Evolutionary conservation across 2,888 invertebrate species (phyloP).

Genomic region (Xanthia icteritia): DNA sequence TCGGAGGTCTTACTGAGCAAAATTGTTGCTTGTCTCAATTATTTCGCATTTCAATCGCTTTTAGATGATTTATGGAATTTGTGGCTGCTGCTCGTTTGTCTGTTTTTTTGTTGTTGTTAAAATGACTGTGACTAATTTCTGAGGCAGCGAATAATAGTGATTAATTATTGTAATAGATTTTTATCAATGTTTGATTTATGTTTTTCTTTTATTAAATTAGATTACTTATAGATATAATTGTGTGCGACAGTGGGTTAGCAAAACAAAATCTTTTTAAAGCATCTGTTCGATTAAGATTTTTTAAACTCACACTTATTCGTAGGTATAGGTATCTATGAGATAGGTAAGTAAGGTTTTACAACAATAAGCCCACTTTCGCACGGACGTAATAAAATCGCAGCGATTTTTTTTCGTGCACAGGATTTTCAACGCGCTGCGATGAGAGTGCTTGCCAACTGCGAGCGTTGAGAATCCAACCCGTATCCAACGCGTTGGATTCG

Average conservation of each 20-base stretch:
- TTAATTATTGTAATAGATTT: slow-evolving; percentile 40
- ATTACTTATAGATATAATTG: not conserved
- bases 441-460: no score
- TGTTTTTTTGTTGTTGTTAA: slow-evolving; percentile 27
- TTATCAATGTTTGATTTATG: slow-evolving; percentile 19
- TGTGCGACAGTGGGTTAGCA: not conserved
- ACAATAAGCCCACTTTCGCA: not conserved
- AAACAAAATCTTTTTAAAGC: not conserved
- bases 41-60: slow-evolving; percentile 71
- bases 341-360: not conserved
- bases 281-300: not conserved
- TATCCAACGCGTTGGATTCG: no score
- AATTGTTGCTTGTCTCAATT: slow-evolving; percentile 82
- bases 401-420: no score
- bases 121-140: slow-evolving; percentile 28
- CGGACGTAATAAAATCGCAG: no score
- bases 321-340: not conserved
- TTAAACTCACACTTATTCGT: not conserved
- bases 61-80: slow-evolving; percentile 54
- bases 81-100: slow-evolving; percentile 31
- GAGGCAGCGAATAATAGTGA: slow-evolving; percentile 31
- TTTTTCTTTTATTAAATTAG: not conserved
- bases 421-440: no score
- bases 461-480: no score
- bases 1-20: slow-evolving; percentile 82